Conservation (phyloP, 2,888 invertebrate genomes). For the Lasioglossum vierecki region DNA sequence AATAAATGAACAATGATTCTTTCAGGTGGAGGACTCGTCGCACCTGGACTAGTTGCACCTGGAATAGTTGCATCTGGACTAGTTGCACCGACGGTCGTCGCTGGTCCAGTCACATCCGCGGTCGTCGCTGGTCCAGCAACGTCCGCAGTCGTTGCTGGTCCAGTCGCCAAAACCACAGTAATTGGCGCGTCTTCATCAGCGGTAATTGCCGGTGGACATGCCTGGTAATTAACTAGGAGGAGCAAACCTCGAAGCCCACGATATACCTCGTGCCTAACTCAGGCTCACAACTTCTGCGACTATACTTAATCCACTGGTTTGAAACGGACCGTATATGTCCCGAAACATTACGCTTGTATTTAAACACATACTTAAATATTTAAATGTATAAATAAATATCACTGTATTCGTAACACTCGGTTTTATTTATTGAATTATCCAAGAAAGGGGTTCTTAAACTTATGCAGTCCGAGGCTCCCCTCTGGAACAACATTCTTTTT, state of each 20-base stretch:
- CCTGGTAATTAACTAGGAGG: conserved; percentile 7
- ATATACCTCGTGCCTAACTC: conserved; percentile 33
- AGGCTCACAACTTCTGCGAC: background rate
- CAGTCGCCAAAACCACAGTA: conserved; percentile 37
- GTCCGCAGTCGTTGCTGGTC: conserved; percentile 32
- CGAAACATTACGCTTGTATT: conserved; percentile 26
- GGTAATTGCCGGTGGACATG: conserved; percentile 23
- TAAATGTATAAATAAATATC: conserved; percentile 28
- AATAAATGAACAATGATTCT: background rate
- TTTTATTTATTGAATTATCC: too few species aligned
- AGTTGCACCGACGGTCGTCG: conserved; percentile 17
- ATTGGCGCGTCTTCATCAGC: conserved; percentile 49
- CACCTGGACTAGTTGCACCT: background rate
- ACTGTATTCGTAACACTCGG: background rate
- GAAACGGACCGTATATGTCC: conserved; percentile 5
- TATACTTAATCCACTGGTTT: conserved; percentile 6
- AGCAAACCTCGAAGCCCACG: background rate
- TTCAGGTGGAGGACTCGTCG: conserved; percentile 39
- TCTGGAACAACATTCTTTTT: too few species aligned
- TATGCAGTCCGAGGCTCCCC: too few species aligned
- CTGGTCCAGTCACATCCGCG: conserved; percentile 10
- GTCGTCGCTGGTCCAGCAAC: conserved; percentile 36
- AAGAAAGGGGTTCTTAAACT: too few species aligned
- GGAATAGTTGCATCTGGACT: background rate
- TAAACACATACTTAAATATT: conserved; percentile 16